phyloP scores from a whole-genome alignment of 2,797 vertebrate genomes.

The Peromyscus melanophrys region DNA sequence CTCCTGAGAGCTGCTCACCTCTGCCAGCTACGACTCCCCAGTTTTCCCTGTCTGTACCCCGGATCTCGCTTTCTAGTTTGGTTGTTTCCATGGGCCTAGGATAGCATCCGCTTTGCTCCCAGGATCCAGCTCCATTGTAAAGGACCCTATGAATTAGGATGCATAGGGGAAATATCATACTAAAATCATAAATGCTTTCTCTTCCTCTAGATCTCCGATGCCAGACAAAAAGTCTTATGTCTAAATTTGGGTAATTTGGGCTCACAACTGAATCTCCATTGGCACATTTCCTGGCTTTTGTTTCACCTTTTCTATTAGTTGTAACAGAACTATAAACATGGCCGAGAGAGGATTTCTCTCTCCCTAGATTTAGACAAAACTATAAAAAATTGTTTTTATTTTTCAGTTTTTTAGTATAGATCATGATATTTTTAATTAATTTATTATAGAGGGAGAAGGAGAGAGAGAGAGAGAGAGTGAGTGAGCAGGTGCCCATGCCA shows the following conservation, averaged over 20 bases:
- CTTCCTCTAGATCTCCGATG: background rate
- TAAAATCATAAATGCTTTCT: background rate
- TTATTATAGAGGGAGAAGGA: background rate
- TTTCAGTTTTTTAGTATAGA: background rate
- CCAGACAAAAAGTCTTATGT: background rate
- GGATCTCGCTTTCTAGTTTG: slow-evolving; percentile 2
- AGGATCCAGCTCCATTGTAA: background rate
- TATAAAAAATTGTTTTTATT: background rate
- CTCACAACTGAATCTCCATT: background rate
- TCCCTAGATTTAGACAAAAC: background rate
- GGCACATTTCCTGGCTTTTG: background rate
- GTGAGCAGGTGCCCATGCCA: background rate
- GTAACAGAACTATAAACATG: background rate
- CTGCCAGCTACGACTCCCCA: background rate
- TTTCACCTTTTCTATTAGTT: background rate
- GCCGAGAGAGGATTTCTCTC: background rate
- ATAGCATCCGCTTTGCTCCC: background rate
- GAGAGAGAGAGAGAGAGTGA: background rate
- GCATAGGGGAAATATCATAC: background rate
- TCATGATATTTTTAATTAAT: background rate
- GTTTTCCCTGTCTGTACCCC: background rate
- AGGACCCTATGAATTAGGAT: background rate
- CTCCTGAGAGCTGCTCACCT: background rate
- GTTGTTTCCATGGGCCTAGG: background rate
- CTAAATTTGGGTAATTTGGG: background rate